Base-by-base conservation (phyloP, 2,113 vertebrate genomes). In the Tiliqua scincoides region DNA sequence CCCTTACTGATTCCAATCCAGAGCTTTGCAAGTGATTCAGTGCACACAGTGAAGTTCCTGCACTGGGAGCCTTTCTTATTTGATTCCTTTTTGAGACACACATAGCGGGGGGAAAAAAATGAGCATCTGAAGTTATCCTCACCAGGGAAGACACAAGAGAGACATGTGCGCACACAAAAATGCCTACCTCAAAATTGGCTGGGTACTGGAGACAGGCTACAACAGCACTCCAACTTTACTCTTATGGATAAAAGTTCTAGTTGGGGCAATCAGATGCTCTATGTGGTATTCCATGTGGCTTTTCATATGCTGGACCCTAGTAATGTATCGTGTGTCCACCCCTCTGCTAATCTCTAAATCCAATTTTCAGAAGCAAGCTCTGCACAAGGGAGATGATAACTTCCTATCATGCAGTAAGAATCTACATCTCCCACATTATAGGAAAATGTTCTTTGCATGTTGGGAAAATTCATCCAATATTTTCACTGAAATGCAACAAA, bases 401-500 rank as follows among this genome's bases (percentile, higher is more conserved):
- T 8, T 61, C 4, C 37, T 63, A 48, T 48, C 30, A 72, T 79
- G 52, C 57, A 35, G 12, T 71, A 52, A 68, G 52, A 59, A 20
- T 15, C 48, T 21, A 37, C 21, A 57, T 72, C 27, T 30, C 20
- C 54, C 30, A 59, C 27, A 9, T 63, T 72, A 14, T 6, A 32
- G 54, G 43, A 2, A 63, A 73, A 52, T 80, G 40, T 61, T 20
- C 77, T 62, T 23, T 30, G 23, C 17, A 9, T 73, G 23, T 63
- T 35, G 61, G 67, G 32, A 59, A 71, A 68, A 57, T 65, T 43
- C 86, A 85, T 43, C 20, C 0, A 57, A 76, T 20, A 62, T 74
- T 35, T 85, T 40, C 73, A 74, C 18, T 32, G 32, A 84, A 32
- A 92, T 10, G 48, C 78, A 83, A 81, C 6, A 37, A 89, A 89